These are phyloP conservation scores for Diglossa brunneiventris DNA, from an alignment of 2,113 vertebrate genomes.

Conservation along the genomic window DNA sequence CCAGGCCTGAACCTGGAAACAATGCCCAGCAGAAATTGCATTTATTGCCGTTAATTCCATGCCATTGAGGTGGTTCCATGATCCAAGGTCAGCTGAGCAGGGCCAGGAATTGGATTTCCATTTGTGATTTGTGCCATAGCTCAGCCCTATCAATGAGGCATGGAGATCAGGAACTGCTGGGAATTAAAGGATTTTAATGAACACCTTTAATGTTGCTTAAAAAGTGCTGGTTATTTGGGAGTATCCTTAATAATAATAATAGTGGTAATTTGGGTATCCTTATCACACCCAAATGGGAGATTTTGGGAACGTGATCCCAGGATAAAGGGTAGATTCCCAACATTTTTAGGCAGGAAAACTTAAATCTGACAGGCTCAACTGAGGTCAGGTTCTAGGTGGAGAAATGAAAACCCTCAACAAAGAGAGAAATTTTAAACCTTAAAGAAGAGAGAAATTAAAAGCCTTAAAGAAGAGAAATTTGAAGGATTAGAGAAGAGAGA, in stretches of 20 bases:
- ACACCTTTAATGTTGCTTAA: background rate
- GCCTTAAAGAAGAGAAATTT: background rate
- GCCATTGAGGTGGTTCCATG: background rate
- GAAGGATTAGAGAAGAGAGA: background rate
- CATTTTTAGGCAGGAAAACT: background rate
- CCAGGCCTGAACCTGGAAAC: background rate
- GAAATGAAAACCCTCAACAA: background rate
- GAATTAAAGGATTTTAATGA: background rate
- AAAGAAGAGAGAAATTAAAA: background rate
- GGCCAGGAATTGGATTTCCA: background rate
- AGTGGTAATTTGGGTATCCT: background rate
- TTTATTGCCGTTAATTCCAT: background rate
- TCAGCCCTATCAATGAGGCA: background rate
- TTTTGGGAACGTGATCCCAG: background rate
- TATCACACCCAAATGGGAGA: background rate
- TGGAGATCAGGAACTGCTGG: background rate
- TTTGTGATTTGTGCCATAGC: background rate
- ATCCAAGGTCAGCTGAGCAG: background rate
- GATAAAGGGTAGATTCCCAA: background rate
- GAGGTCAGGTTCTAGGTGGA: background rate
- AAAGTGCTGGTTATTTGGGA: background rate
- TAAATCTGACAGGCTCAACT: background rate
- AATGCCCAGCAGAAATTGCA: background rate
- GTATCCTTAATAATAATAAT: background rate
- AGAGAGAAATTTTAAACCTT: background rate